Evolutionary conservation across 2,888 invertebrate species (phyloP), one percentile per base, ranked within the genome.

Genomic region (Branchellion lobata): DNA sequence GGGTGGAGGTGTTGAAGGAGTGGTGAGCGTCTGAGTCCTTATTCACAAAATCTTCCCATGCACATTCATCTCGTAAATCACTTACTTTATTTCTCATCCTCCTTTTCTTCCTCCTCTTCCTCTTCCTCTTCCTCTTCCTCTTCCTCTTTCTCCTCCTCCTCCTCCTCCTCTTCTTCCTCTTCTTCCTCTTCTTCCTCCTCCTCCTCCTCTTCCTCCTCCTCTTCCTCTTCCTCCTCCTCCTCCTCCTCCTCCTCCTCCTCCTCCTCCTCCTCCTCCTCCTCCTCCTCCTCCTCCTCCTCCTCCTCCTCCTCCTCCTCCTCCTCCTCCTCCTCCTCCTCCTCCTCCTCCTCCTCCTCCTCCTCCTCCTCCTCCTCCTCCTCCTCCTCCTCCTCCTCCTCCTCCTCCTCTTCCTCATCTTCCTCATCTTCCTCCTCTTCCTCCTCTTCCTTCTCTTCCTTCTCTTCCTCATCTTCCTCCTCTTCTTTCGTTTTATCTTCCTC

Each of bases 301-400:
- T 72, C 72, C 75, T 72, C 72, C 1, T 69, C 69, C 73, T 73
- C 33, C 1, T 73, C 73, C 73, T 73, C 36, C 3, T 73, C 33
- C 73, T 73, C 36, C 1, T 73, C 73, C 73, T 73, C 33, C 73
- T 73, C 73, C 73, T 73, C 36, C 33, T 73, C 73, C 73, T 73
- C 73, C 73, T 73, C 73, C 3, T 73, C 73, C 36, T n/a, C n/a
- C n/a, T n/a, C n/a, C n/a, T n/a, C n/a, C n/a, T n/a, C n/a, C n/a
- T n/a, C n/a, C n/a, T n/a, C n/a, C n/a, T 18, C 21, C 53, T 8
- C 61, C 5, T 8, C 61, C 5, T 61, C 61, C 5, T 14, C 11
- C 29, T 8, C 61, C 29, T 61, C 61, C 29, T 14, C 14, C 29
- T 8, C 61, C 29, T 8, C 11, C 5, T 61, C 53, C 21, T 8